Evolutionary conservation across 2,888 invertebrate genomes (phyloP).

Genomic region (Nasonovia ribisnigri): DNA sequence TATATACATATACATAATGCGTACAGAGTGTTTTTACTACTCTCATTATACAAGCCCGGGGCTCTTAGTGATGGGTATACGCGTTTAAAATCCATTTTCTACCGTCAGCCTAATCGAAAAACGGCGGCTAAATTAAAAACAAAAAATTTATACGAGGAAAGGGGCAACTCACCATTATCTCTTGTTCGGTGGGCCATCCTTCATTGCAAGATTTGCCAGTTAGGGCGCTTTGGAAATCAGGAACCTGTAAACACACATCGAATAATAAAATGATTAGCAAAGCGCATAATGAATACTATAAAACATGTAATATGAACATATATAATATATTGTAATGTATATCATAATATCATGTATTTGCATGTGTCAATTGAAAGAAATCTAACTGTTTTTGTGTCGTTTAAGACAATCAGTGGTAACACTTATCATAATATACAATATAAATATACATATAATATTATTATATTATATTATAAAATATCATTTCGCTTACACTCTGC

Average conservation of each 20-base stretch:
- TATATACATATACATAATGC: constrained; percentile 9
- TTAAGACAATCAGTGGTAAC: background rate
- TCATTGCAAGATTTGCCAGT: constrained; percentile 68
- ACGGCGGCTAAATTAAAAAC: constrained; percentile 64
- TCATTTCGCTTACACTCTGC: background rate
- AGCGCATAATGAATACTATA: background rate
- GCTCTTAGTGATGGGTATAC: constrained; percentile 60
- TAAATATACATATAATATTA: background rate
- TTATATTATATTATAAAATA: background rate
- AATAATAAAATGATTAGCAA: constrained; percentile 34
- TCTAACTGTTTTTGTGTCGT: background rate
- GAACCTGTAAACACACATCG: constrained; percentile 67
- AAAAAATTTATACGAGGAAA: background rate
- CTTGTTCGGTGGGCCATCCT: constrained; percentile 69
- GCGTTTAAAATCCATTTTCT: constrained; percentile 65
- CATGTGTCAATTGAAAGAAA: background rate
- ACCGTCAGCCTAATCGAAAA: constrained; percentile 63
- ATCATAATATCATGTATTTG: background rate
- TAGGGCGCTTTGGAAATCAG: constrained; percentile 68
- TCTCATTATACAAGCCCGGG: constrained; percentile 57
- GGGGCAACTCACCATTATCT: constrained; percentile 68
- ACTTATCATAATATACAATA: background rate
- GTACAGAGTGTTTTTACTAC: constrained; percentile 62
- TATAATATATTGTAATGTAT: background rate
- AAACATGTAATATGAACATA: background rate